Conservation (phyloP, 2,113 vertebrate species). For the Myocastor coypus region DNA sequence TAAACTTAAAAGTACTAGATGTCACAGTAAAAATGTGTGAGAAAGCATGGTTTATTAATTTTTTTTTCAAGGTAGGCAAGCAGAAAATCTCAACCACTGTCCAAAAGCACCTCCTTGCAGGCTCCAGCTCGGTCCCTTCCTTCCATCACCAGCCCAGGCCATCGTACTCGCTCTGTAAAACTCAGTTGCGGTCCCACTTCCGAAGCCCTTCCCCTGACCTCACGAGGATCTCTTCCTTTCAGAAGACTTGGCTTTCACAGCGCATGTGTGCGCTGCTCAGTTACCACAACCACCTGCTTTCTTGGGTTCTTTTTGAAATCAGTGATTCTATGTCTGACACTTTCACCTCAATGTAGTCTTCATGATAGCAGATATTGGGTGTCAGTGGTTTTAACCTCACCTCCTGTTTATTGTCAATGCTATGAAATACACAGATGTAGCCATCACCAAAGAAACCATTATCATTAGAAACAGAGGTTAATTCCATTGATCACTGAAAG, state of each 20-base stretch:
- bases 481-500: background rate
- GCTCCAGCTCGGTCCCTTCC: background rate
- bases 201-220: background rate
- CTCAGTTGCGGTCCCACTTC: background rate
- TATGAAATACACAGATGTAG: background rate
- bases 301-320: background rate
- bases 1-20: background rate
- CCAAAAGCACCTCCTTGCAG: accelerated
- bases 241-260: background rate
- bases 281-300: background rate
- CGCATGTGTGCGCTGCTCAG: background rate
- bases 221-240: background rate
- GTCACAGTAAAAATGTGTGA: background rate
- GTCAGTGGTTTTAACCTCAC: background rate
- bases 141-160: no score
- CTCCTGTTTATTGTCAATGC: background rate
- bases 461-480: background rate
- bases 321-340: background rate
- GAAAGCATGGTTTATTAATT: background rate
- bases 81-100: background rate
- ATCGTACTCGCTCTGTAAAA: background rate
- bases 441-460: background rate
- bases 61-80: background rate
- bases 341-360: background rate
- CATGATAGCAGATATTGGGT: background rate